Conservation (phyloP, 2,113 vertebrate genomes). For the Ariopsis seemanni region DNA sequence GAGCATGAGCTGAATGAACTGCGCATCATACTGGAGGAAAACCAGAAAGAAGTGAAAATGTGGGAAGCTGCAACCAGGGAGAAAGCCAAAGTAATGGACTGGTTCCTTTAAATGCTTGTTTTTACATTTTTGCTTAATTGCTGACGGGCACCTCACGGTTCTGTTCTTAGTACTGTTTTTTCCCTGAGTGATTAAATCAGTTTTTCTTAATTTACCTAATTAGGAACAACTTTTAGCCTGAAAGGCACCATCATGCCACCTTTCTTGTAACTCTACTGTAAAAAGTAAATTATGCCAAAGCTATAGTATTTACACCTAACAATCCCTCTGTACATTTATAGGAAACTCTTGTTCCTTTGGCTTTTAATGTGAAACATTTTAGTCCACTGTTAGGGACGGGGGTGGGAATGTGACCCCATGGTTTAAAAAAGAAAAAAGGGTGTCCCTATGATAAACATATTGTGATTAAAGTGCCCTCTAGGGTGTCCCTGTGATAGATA, state of each 20-base stretch:
- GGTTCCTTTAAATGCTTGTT: not conserved
- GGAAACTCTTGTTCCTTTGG: not conserved
- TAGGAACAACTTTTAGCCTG: not conserved
- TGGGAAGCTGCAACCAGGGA: conserved; percentile 68
- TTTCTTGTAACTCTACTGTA: not conserved
- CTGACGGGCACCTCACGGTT: not conserved
- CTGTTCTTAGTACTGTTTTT: not conserved
- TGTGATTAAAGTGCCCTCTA: not conserved
- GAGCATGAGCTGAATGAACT: conserved; percentile 80
- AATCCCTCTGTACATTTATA: not conserved
- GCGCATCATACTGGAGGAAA: conserved; percentile 70
- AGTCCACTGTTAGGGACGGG: not conserved
- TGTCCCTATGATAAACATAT: not conserved
- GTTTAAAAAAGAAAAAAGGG: not conserved
- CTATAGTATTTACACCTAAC: not conserved
- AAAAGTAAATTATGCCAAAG: not conserved
- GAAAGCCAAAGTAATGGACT: conserved; percentile 69
- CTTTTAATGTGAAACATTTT: not conserved
- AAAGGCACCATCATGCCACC: not conserved
- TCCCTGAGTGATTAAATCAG: not conserved
- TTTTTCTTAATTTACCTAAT: not conserved
- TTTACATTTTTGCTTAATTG: not conserved
- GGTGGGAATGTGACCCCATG: not conserved
- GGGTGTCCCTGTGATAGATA: not conserved
- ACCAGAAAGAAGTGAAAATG: conserved; percentile 69